Percentiles rank a stretch among this genome's conserved stretches.
These are phyloP conservation scores for Phyllotis vaccarum DNA, from an alignment of 2,797 vertebrate genomes.

Conservation along the genomic window DNA sequence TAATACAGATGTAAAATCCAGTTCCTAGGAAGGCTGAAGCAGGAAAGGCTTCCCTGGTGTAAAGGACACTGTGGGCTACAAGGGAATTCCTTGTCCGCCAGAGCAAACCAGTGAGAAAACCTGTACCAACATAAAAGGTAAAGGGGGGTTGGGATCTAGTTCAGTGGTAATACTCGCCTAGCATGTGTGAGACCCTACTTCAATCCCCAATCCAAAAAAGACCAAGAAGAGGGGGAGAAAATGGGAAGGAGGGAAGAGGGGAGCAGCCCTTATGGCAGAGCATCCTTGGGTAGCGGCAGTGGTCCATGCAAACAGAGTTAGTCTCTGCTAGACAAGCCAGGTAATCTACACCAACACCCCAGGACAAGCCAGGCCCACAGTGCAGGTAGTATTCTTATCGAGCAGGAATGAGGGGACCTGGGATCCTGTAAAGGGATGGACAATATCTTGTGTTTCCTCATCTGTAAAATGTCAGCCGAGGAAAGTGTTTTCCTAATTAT, in stretches of 20 bases:
- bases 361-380: background rate
- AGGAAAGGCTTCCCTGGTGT: background rate
- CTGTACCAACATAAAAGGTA: background rate
- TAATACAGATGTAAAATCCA: background rate
- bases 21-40: background rate
- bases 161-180: background rate
- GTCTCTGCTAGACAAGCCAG: background rate
- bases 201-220: background rate
- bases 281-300: background rate
- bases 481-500: background rate
- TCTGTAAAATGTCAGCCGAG: background rate
- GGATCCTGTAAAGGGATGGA: background rate
- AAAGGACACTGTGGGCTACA: background rate
- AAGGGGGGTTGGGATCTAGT: background rate
- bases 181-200: background rate
- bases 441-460: constrained; percentile 6
- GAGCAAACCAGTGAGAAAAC: background rate
- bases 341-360: no score
- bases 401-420: background rate
- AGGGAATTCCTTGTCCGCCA: background rate
- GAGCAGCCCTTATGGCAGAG: background rate
- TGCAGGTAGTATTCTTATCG: background rate
- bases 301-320: background rate
- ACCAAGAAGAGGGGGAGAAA: background rate
- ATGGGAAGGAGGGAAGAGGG: no score